Conservation (phyloP, 1,140 invertebrate genomes). For the Bombyx mandarina region DNA sequence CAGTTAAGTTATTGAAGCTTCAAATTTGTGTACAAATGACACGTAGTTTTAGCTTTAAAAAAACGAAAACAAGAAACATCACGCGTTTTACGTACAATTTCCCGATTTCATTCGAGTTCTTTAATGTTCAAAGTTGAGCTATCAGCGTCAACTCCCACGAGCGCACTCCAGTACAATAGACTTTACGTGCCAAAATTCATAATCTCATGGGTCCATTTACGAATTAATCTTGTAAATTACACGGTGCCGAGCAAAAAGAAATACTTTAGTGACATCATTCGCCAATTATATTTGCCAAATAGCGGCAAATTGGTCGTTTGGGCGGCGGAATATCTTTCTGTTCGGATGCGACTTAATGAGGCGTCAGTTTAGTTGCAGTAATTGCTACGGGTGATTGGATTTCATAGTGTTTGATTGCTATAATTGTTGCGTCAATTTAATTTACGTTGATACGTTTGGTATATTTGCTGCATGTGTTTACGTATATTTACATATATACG, state of each 20-base stretch:
- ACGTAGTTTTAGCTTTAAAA: too few relatives aligned
- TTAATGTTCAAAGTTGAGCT: background rate
- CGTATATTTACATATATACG: too few relatives aligned
- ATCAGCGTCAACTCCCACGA: background rate
- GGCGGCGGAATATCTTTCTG: constrained; percentile 38
- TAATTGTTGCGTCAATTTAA: too few relatives aligned
- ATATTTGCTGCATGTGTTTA: too few relatives aligned
- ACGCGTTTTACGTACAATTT: too few relatives aligned
- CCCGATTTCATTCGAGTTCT: too few relatives aligned
- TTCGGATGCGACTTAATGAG: constrained; percentile 6
- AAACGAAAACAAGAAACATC: too few relatives aligned
- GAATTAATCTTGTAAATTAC: constrained; percentile 53
- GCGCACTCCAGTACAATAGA: constrained; percentile 2
- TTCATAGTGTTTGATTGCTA: background rate
- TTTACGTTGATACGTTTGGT: too few relatives aligned
- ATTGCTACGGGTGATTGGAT: background rate
- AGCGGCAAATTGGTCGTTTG: constrained; percentile 58
- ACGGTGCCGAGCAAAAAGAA: constrained; percentile 36
- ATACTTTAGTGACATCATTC: constrained; percentile 30
- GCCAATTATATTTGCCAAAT: constrained; percentile 66
- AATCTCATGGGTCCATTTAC: constrained; percentile 43
- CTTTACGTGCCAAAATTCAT: constrained; percentile 42
- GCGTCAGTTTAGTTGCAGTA: background rate
- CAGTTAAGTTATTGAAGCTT: too few relatives aligned
- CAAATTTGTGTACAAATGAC: too few relatives aligned